These are phyloP conservation scores for Nasua narica DNA, from an alignment of 2,797 vertebrate genomes.

Conservation along the genomic window DNA sequence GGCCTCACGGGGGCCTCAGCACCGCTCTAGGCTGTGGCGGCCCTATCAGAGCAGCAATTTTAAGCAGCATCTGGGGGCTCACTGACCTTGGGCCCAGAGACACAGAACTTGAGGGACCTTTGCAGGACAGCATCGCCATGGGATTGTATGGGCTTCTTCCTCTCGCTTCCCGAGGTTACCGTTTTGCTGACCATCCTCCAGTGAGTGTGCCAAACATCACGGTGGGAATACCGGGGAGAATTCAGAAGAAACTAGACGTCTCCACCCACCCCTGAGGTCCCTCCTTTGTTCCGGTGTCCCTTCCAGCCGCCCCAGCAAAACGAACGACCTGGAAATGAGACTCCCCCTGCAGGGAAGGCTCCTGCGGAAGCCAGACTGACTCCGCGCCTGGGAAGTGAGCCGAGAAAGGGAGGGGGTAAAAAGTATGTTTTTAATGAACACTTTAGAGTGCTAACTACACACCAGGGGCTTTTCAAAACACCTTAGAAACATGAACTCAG, in stretches of 20 bases:
- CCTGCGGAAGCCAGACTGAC: background rate
- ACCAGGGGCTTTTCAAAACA: background rate
- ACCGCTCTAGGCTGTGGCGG: fast-evolving
- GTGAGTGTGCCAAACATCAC: background rate
- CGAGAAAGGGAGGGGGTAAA: fast-evolving
- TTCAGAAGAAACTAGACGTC: background rate
- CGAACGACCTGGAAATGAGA: background rate
- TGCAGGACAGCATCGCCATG: no score
- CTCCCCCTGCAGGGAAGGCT: background rate
- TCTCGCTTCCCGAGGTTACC: fast-evolving
- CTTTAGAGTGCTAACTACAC: fast-evolving
- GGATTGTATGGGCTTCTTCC: no score
- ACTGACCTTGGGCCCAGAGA: background rate
- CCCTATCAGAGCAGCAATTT: background rate
- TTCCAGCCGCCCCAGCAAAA: background rate
- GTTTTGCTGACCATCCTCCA: background rate
- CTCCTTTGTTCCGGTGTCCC: fast-evolving
- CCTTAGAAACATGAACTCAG: background rate
- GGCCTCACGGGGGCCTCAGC: background rate
- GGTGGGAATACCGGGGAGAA: background rate
- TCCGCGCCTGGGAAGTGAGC: background rate
- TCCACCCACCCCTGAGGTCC: background rate
- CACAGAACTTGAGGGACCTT: no score
- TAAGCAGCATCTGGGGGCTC: no score
- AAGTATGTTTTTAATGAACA: background rate